Evolutionary conservation across 2,113 vertebrate species (phyloP), one percentile per base, ranked within the genome.

Genomic region (Poicephalus gulielmi): DNA sequence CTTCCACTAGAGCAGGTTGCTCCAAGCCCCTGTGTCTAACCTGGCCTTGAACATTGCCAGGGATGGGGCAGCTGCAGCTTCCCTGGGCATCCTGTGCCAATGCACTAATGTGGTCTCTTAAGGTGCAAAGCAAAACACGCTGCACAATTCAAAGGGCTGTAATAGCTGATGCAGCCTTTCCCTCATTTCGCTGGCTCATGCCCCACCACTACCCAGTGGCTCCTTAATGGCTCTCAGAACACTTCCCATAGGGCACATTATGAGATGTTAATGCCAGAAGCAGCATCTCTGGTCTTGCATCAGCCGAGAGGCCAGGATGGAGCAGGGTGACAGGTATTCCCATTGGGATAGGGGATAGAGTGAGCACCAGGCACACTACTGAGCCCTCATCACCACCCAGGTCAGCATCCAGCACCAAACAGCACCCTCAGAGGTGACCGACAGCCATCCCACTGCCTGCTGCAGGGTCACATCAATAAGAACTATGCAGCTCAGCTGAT

Each of bases 101-200:
- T 24, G 53, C n/a, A 59, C 16, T 35, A 59, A 5, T 10, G 9
- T 0, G 5, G 17, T 49, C 57, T 31, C 2, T 24, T 50, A 37
- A 52, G 46, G 43, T 4, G 2, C 0, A 0, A 68, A 79, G 7
- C 11, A n/a, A 60, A 50, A 82, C 35, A 1, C 0, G 6, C 53
- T 44, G 37, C 10, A 1, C 0, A 0, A 14, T 44, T 77, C 3
- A 3, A 31, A 30, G 50, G 9, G 39, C 23, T 4, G 8, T 55
- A 24, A 2, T 7, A 35, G 70, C 30, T 0, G 11, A 46, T 5
- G 6, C 25, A 50, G 57, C 55, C 25, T 68, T 67, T 43, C 2
- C 52, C 44, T 13, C 7, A 3, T 25, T 41, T 77, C 3, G 0
- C 31, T 37, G 53, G 12, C 59, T 71, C 33, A 2, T 3, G 10